Percentiles rank a stretch among this genome's conserved stretches.
These are phyloP conservation scores for Scaptomyza montana DNA, from an alignment of 1,140 invertebrate species.

Conservation along the genomic window DNA sequence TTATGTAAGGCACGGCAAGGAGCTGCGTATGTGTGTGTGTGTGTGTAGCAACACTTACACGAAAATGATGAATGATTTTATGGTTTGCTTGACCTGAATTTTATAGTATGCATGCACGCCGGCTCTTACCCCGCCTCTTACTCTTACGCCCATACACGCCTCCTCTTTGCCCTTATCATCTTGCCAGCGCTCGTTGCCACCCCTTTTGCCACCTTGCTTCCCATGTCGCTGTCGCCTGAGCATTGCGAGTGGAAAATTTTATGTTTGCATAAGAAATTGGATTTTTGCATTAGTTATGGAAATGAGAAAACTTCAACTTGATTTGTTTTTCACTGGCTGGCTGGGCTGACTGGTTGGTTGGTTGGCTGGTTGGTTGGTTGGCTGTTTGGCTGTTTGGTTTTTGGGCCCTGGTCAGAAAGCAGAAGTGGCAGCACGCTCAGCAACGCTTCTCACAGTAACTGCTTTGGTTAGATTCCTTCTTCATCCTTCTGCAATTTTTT, in stretches of 20 bases:
- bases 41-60: constrained; percentile 76
- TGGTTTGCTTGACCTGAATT: constrained; percentile 83
- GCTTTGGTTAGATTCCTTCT: constrained; percentile 55
- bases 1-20: constrained; percentile 55
- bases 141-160: not conserved
- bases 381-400: constrained; percentile 14
- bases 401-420: constrained; percentile 59
- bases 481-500: constrained; percentile 11
- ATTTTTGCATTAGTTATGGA: constrained; percentile 84
- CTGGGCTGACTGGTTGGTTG: constrained; percentile 2
- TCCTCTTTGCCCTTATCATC: not conserved
- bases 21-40: constrained; percentile 44
- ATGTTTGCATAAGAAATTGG: constrained; percentile 84
- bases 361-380: constrained; percentile 16
- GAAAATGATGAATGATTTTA: constrained; percentile 84
- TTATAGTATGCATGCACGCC: constrained; percentile 79
- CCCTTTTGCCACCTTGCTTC: not conserved
- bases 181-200: not conserved
- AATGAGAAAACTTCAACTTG: constrained; percentile 83
- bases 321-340: constrained; percentile 76
- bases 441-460: constrained; percentile 59
- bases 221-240: constrained; percentile 53
- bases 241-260: constrained; percentile 82
- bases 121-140: not conserved
- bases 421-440: constrained; percentile 56